Base-by-base conservation (phyloP, 23 tunicate species). In the Ascidia mentula region DNA sequence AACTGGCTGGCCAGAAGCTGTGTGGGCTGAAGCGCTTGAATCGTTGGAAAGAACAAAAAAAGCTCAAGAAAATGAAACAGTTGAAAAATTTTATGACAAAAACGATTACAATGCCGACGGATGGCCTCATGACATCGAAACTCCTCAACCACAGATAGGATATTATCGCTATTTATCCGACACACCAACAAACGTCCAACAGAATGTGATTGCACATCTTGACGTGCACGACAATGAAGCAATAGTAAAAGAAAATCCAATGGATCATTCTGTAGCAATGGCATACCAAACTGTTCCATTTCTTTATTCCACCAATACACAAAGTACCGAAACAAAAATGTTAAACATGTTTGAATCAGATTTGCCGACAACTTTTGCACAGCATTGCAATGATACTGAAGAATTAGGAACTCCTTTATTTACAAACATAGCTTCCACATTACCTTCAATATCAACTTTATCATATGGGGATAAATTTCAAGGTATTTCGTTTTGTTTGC, bases 1-100 rank as follows among this genome's bases (percentile, higher is more conserved):
- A 31, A 93, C 98, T 7, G 98, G 98, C 0, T 93, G 98, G 98
- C 98, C 98, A 34, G 93, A 84, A 71, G 75, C 86, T 13, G 98
- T 93, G 34, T 93, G 98, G 98, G 89, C 86, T 0, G 86, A 87
- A 69, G 92, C 90, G 6, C 76, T 92, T 26, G 97, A 81, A 73
- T n/a, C 45, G 45, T 30, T 40, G 18, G 80, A 77, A 33, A 70
- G 38, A 53, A 53, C 65, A 53, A 53, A 53, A 9, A 53, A 53
- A 9, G 1, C 7, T 9, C 22, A 3, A 3, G 65, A 53, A 26
- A 26, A 9, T 9, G 24, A 53, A 53, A 53, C 28, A 26, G 24
- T 1, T 9, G 28, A 53, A 53, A 28, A 53, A 26, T 9, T 12
- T 42, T 9, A 15, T 15, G 24, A 53, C 65, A 53, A 9, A 53